phyloP scores from a whole-genome alignment of 2,888 invertebrate species.

The Octodonta nipae region DNA sequence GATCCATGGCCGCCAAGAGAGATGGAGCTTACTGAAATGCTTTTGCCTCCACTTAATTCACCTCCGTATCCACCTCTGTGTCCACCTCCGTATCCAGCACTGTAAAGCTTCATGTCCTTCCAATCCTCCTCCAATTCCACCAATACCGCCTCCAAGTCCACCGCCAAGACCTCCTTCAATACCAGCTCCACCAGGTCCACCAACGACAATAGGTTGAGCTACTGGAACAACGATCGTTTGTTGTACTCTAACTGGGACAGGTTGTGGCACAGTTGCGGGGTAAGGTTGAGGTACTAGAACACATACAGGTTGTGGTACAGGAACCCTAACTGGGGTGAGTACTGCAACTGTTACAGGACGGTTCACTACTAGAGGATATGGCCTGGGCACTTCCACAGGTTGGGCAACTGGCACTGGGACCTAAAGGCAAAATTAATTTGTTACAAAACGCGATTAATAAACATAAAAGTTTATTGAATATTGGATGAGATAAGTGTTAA shows the following conservation, averaged over 20 bases:
- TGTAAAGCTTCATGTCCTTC: conserved; percentile 9
- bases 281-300: conserved; percentile 43
- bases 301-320: conserved; percentile 34
- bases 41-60: conserved; percentile 7
- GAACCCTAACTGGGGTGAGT: conserved; percentile 38
- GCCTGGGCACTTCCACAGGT: conserved; percentile 19
- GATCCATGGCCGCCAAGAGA: conserved; percentile 6
- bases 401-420: conserved; percentile 22
- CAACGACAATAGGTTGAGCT: conserved; percentile 19
- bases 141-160: conserved; percentile 12
- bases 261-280: conserved; percentile 42
- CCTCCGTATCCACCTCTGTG: conserved; percentile 9
- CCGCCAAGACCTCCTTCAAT: conserved; percentile 14
- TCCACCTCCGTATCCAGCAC: neutral
- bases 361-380: conserved; percentile 21
- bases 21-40: conserved; percentile 4
- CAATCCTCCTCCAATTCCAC: conserved; percentile 15
- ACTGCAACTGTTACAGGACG: conserved; percentile 25
- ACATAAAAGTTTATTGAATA: no score
- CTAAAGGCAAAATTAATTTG: no score
- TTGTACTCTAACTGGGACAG: conserved; percentile 33
- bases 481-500: no score
- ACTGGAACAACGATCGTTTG: conserved; percentile 24
- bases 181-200: conserved; percentile 19
- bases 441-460: no score